Conservation (phyloP, 2,797 vertebrate genomes). For the Garrulus glandarius region DNA sequence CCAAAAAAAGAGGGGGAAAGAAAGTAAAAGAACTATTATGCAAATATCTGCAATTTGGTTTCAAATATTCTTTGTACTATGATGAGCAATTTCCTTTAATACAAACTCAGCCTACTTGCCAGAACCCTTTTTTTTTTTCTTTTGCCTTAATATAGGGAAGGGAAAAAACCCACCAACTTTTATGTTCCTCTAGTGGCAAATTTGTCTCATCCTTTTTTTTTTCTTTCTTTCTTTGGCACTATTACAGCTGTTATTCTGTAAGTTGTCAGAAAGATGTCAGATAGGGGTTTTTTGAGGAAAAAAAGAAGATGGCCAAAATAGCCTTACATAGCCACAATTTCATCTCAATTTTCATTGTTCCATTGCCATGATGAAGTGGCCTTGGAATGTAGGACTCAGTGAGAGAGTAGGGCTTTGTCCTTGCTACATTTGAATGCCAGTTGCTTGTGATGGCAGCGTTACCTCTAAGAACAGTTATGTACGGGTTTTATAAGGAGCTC, state of each 20-base stretch:
- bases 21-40: constrained; percentile 74
- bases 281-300: background rate
- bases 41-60: constrained; percentile 80
- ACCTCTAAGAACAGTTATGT: background rate
- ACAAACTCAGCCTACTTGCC: constrained; percentile 71
- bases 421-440: background rate
- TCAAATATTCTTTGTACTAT: constrained; percentile 77
- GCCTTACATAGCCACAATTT: background rate
- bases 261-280: constrained; percentile 4
- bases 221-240: background rate
- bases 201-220: constrained; percentile 9
- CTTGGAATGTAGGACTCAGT: background rate
- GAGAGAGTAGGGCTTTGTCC: background rate
- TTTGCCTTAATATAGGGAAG: constrained; percentile 7
- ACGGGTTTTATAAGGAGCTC: background rate
- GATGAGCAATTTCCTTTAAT: constrained; percentile 79
- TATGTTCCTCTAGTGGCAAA: constrained; percentile 17
- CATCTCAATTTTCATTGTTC: background rate
- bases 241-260: constrained; percentile 8
- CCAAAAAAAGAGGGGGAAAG: background rate
- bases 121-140: background rate
- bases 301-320: background rate
- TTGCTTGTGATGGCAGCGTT: background rate
- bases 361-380: background rate
- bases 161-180: background rate